Evolutionary conservation across 2,797 vertebrate genomes (phyloP), one percentile per base, ranked within the genome.

Genomic region (Erpetoichthys calabaricus): DNA sequence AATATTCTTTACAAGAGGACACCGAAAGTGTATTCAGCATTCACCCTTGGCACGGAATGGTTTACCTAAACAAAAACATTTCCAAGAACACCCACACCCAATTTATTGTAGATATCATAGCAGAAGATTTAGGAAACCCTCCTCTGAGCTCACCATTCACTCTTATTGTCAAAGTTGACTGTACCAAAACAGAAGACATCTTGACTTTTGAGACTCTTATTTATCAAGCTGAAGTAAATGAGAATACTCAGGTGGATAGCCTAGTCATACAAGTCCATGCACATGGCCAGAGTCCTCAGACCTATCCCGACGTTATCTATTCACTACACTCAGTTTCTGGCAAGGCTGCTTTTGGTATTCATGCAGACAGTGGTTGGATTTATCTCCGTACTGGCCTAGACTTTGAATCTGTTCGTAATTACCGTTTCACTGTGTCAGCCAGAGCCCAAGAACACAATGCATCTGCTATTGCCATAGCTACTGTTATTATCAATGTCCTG

Each of bases 181-280:
- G 62, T 41, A 72, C 62, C 4, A 64, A 75, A 5, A 57, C 58
- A 1, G 71, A 66, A 3, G 79, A 85, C 41, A 51, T 67, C 55
- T 67, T 94, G 62, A 69, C 77, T 42, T 98, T 98, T 58, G 89
- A 90, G 71, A 88, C 87, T 0, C 63, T 95, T 55, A 75, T 90
- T 7, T 96, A 97, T 71, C 87, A 87, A 63, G 84, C 82, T 63
- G 90, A 95, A 72, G 81, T 94, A 0, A 87, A 86, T 7, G 94
- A 97, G 73, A 74, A 68, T n/a, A 73, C 85, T 49, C 63, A 77
- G 3, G 75, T 64, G 41, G 75, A 77, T 49, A 73, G 80, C 0
- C 76, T 56, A 7, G 68, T 98, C 9, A 78, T 98, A 62, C 92
- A 90, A 63, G 74, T 87, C 52, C 85, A 75, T 62, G 89, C 91